Percentiles rank a stretch among this genome's conserved stretches.
Conservation (phyloP, 2,797 vertebrate species). For the Clarias fuscus region DNA sequence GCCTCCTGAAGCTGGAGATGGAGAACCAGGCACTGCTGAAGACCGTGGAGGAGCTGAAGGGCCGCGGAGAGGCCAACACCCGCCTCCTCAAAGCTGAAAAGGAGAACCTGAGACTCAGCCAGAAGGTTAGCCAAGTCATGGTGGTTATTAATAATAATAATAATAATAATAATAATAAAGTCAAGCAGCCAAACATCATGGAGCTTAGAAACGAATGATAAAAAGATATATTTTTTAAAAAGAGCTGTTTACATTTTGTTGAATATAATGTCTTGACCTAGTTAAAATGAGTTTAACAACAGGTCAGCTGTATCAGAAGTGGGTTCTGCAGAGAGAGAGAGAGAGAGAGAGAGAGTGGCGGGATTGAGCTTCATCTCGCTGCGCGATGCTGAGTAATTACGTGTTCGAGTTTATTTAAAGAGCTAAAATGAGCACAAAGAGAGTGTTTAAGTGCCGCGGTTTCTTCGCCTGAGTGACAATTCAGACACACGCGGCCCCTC, state of each 20-base stretch:
- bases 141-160: neutral
- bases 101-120: slow-evolving; percentile 88
- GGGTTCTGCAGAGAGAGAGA: neutral
- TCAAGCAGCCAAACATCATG: neutral
- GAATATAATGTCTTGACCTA: slow-evolving; percentile 57
- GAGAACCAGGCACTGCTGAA: slow-evolving; percentile 95
- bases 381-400: neutral
- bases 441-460: slow-evolving; percentile 14
- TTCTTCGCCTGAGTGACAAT: slow-evolving; percentile 13
- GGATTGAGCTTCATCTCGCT: neutral
- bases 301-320: slow-evolving; percentile 33
- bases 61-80: slow-evolving; percentile 69
- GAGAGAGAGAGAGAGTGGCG: neutral
- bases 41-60: slow-evolving; percentile 89
- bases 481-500: slow-evolving; percentile 16
- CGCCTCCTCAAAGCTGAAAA: slow-evolving; percentile 84
- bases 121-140: slow-evolving; percentile 77
- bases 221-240: too few relatives aligned
- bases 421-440: neutral
- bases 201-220: neutral
- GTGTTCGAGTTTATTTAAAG: slow-evolving; percentile 12
- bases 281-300: slow-evolving; percentile 26
- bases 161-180: neutral
- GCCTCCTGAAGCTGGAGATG: slow-evolving; percentile 93
- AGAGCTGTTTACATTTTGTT: neutral